Evolutionary conservation across 2,113 vertebrate species (phyloP), one percentile per base, ranked within the genome.

Genomic region (Hemichromis elongatus): DNA sequence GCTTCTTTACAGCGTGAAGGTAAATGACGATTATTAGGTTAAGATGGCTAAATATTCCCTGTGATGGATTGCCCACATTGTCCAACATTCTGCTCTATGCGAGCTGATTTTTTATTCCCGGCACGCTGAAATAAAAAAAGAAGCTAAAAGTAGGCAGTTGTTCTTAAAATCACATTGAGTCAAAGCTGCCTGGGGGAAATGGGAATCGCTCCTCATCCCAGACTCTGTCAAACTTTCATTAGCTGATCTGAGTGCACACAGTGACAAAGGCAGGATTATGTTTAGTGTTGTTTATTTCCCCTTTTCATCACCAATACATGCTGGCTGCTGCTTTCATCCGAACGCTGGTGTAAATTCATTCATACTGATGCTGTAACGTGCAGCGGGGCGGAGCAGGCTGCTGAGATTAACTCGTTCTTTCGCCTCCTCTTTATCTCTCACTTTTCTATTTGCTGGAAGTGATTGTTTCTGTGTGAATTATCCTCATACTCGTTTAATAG

Each of bases 401-500:
- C 80, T 18, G 42, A 79, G 83, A 79, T 80, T 16, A 42, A 86
- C 75, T 68, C 37, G 1, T 81, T 77, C 53, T 18, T n/a, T 61
- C 63, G 4, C 6, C 47, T 40, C 63, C 66, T 75, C 56, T 84
- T 86, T 28, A 33, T 84, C 79, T 24, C 57, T 53, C 66, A 33
- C 57, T 13, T 14, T 81, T 68, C 84, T 50, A 30, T 91, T 82
- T 19, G 84, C 84, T 78, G 77, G 59, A 56, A 79, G 85, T 78
- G 81, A 82, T 86, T 90, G 88, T 92, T 85, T 90, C 88, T 63
- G 53, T 70, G 61, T 59, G 82, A 88, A 89, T 90, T 56, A 90
- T 93, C 78, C 82, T 85, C 54, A 54, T 80, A 57, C 78, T 33
- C 77, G 10, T 54, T 77, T 89, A 88, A 85, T 78, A 85, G 80